phyloP scores from a whole-genome alignment of 2,888 invertebrate genomes.

The Acleris sparsana region DNA sequence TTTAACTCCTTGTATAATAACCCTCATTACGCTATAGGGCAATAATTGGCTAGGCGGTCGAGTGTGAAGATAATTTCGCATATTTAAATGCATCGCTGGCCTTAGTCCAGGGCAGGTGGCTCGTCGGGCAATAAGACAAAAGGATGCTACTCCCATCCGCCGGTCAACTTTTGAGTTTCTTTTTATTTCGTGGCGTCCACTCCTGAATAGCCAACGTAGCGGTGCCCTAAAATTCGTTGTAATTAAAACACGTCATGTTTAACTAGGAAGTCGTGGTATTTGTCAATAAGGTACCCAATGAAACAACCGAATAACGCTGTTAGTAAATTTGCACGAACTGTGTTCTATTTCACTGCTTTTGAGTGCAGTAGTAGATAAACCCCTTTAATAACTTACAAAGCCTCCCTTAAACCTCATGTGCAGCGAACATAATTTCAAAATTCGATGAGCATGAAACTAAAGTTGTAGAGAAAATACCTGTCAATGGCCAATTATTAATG shows the following conservation, averaged over 20 bases:
- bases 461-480: background rate
- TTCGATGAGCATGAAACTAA: too few relatives aligned
- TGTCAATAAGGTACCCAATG: too few relatives aligned
- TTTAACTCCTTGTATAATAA: constrained; percentile 3
- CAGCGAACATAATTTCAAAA: too few relatives aligned
- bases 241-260: background rate
- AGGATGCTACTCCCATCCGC: constrained; percentile 1
- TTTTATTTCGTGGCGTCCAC: constrained; percentile 5
- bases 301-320: too few relatives aligned
- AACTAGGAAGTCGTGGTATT: background rate
- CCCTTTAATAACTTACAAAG: too few relatives aligned
- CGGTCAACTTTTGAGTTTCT: background rate
- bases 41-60: constrained; percentile 5
- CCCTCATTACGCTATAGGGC: background rate
- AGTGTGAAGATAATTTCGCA: constrained; percentile 26
- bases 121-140: background rate
- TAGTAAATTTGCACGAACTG: too few relatives aligned
- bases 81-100: constrained; percentile 28
- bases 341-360: too few relatives aligned
- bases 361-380: too few relatives aligned
- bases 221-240: background rate
- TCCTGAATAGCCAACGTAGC: background rate
- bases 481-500: background rate
- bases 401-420: too few relatives aligned
- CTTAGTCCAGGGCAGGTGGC: constrained; percentile 16